phyloP scores from a whole-genome alignment of 2,888 invertebrate species.

The Panzeria rudis region DNA sequence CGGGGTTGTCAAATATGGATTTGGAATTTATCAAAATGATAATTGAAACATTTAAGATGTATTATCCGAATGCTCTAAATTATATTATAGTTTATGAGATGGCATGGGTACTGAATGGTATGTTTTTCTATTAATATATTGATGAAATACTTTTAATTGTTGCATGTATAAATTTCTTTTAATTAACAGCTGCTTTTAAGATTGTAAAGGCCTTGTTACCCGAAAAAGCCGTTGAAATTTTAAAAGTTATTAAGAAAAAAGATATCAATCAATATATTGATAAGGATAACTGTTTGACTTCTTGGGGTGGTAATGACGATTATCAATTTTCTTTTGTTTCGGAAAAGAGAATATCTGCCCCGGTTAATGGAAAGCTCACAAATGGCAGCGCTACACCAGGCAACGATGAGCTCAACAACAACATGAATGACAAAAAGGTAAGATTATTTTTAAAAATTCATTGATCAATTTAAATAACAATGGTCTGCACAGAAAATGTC shows the following conservation, averaged over 20 bases:
- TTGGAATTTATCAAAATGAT: slow-evolving; percentile 95
- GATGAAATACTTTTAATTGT: not conserved
- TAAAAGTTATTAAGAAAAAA: slow-evolving; percentile 92
- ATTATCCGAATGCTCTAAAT: slow-evolving; percentile 94
- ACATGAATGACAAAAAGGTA: slow-evolving; percentile 77
- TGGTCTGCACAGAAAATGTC: too few species aligned
- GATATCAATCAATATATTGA: slow-evolving; percentile 90
- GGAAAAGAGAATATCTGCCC: slow-evolving; percentile 78
- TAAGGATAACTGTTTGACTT: slow-evolving; percentile 89
- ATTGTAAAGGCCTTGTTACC: slow-evolving; percentile 94
- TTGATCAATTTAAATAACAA: not conserved
- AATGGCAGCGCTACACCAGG: slow-evolving; percentile 10
- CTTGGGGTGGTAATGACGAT: slow-evolving; percentile 92
- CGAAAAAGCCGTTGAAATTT: slow-evolving; percentile 93
- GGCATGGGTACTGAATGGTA: slow-evolving; percentile 96
- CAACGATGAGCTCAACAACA: slow-evolving; percentile 71
- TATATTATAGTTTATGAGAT: slow-evolving; percentile 96
- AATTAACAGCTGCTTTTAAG: slow-evolving; percentile 92
- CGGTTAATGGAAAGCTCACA: slow-evolving; percentile 3
- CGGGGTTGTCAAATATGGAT: slow-evolving; percentile 94
- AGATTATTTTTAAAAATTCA: slow-evolving; percentile 54
- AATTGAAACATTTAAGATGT: slow-evolving; percentile 93
- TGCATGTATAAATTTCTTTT: not conserved
- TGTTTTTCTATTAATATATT: slow-evolving; percentile 75
- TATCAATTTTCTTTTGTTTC: slow-evolving; percentile 90